Conservation (phyloP, 2,797 vertebrate species). For the Mus minutoides region DNA sequence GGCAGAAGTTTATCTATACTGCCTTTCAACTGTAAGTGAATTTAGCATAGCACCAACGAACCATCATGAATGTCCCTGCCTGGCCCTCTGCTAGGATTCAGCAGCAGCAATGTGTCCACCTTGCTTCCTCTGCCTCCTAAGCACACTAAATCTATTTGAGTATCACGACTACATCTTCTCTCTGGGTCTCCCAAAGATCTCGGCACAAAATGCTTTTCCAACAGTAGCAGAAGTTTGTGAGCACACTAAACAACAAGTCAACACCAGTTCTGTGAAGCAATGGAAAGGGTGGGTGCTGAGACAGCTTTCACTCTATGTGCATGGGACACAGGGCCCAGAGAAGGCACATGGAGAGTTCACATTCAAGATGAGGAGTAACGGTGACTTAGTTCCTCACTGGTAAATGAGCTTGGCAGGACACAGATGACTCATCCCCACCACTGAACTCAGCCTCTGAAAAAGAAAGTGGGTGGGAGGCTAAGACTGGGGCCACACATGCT, state of each 20-base stretch:
- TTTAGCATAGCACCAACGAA: not conserved
- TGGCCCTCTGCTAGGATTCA: not conserved
- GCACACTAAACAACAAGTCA: not conserved
- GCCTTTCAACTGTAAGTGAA: not conserved
- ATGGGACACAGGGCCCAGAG: not conserved
- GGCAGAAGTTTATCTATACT: not conserved
- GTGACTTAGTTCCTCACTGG: not conserved
- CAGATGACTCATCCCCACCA: not conserved
- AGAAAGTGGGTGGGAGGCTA: not conserved
- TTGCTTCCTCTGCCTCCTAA: not conserved
- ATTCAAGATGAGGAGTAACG: not conserved
- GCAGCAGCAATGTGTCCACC: not conserved
- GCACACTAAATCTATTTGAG: not conserved
- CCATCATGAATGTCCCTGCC: not conserved
- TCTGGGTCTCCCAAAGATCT: not conserved
- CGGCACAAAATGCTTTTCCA: not conserved
- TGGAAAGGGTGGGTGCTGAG: not conserved
- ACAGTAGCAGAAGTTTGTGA: not conserved
- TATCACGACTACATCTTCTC: not conserved
- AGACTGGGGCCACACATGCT: not conserved
- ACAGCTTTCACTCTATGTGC: not conserved
- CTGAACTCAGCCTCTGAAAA: not conserved
- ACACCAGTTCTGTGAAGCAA: not conserved
- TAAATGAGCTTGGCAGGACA: not conserved
- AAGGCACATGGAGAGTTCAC: not conserved